Conservation (phyloP, 2,113 vertebrate genomes). For the Trematomus loennbergii region DNA sequence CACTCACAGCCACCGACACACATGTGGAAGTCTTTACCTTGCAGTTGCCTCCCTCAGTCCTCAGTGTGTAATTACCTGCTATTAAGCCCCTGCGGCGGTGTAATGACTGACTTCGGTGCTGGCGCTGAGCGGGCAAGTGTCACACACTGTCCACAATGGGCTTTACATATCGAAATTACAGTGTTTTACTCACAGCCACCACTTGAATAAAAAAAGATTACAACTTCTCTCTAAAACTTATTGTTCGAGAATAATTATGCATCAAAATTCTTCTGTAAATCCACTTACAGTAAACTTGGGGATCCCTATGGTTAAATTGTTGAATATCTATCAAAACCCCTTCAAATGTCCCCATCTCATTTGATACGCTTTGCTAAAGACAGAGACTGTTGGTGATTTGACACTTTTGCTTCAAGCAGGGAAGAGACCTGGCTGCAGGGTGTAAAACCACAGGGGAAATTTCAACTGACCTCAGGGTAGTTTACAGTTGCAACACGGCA, state of each 20-base stretch:
- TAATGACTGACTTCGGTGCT: slow-evolving; percentile 68
- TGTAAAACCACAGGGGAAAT: slow-evolving; percentile 65
- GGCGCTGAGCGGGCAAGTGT: slow-evolving; percentile 54
- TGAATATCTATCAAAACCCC: slow-evolving; percentile 42
- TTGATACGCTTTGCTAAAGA: not conserved
- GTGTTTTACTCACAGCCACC: slow-evolving; percentile 15
- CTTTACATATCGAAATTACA: slow-evolving; percentile 6
- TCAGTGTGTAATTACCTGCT: slow-evolving; percentile 75
- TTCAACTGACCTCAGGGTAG: slow-evolving; percentile 59
- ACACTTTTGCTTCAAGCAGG: slow-evolving; percentile 46
- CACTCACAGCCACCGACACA: slow-evolving; percentile 39
- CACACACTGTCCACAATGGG: slow-evolving; percentile 49
- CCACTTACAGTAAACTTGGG: not conserved
- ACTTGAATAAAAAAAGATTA: not conserved
- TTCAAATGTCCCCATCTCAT: slow-evolving; percentile 36
- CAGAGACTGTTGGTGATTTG: not conserved
- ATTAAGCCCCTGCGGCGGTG: slow-evolving; percentile 71
- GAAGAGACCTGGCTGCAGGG: slow-evolving; percentile 27
- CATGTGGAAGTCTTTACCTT: slow-evolving; percentile 81
- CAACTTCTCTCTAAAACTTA: not conserved
- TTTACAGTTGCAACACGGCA: slow-evolving; percentile 47
- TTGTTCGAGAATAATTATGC: not conserved
- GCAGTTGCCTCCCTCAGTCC: slow-evolving; percentile 50
- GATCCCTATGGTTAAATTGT: not conserved
- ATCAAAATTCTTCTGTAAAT: not conserved